phyloP scores from a whole-genome alignment of 1,140 invertebrate genomes.

The Grapholita molesta region DNA sequence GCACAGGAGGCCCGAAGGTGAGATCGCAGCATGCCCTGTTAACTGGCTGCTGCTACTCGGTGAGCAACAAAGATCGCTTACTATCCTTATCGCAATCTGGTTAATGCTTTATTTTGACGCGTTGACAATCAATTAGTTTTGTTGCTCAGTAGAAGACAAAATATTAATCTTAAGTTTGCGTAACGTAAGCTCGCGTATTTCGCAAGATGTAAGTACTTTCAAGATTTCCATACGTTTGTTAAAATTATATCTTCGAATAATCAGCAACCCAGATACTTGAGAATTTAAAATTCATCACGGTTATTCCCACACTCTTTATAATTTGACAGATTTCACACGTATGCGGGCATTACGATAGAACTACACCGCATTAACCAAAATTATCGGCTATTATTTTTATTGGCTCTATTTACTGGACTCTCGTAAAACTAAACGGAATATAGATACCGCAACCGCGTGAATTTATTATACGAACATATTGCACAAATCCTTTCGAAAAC shows the following conservation, averaged over 20 bases:
- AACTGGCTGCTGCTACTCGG: background rate
- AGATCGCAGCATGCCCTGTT: background rate
- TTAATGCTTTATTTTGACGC: background rate
- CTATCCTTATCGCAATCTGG: slow-evolving; percentile 1
- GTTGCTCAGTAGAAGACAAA: slow-evolving; percentile 13
- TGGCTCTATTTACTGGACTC: background rate
- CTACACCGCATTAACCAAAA: slow-evolving; percentile 5
- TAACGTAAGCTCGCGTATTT: background rate
- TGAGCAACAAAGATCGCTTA: slow-evolving; percentile 1
- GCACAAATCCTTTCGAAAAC: background rate
- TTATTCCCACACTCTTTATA: slow-evolving; percentile 5
- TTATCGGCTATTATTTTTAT: slow-evolving; percentile 8
- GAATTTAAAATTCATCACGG: background rate
- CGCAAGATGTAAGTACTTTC: slow-evolving; percentile 1
- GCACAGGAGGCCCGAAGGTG: background rate
- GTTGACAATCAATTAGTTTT: slow-evolving; percentile 17
- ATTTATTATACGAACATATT: slow-evolving; percentile 3
- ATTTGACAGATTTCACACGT: slow-evolving; percentile 7
- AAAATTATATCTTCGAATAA: background rate
- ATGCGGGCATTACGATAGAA: background rate
- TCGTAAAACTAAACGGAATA: slow-evolving; percentile 3
- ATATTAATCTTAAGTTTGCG: slow-evolving; percentile 6
- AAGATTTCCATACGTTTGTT: slow-evolving; percentile 8
- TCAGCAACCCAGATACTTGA: slow-evolving; percentile 1
- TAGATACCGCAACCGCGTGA: background rate